Percentiles rank a stretch among this genome's conserved stretches.
Conservation (phyloP, 2,113 vertebrate genomes). For the Clarias batrachus region DNA sequence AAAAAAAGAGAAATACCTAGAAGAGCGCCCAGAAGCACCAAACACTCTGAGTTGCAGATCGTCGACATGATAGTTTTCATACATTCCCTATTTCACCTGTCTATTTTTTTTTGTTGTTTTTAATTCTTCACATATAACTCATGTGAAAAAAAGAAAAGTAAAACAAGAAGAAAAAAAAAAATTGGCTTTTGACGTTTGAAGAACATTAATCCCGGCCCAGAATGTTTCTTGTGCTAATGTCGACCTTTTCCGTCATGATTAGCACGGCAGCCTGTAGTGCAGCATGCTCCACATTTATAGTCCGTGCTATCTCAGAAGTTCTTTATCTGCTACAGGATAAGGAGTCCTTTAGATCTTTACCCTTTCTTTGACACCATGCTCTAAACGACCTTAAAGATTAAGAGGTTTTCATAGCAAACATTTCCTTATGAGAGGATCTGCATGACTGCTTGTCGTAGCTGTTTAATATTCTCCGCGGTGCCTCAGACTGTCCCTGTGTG, state of each 20-base stretch:
- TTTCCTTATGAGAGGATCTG: neutral
- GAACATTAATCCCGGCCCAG: neutral
- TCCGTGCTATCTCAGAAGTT: neutral
- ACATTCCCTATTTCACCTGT: neutral
- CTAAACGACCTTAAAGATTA: neutral
- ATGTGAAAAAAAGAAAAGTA: neutral
- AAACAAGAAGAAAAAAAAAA: no score
- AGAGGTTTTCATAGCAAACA: neutral
- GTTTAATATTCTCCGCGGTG: neutral
- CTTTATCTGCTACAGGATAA: neutral
- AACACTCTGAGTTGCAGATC: neutral
- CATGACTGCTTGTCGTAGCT: neutral
- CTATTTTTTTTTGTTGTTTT: neutral
- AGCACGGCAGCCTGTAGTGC: neutral
- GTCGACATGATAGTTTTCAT: neutral
- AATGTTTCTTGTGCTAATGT: neutral
- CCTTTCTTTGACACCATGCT: neutral
- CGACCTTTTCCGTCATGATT: slow-evolving; percentile 6
- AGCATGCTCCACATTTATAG: neutral
- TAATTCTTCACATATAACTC: neutral
- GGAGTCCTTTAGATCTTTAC: neutral
- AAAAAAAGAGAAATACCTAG: neutral
- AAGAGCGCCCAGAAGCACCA: neutral
- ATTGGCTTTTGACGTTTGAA: no score
- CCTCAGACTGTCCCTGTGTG: neutral